Evolutionary conservation across 1,140 invertebrate genomes (phyloP).

Genomic region (Ganaspis sp.): DNA sequence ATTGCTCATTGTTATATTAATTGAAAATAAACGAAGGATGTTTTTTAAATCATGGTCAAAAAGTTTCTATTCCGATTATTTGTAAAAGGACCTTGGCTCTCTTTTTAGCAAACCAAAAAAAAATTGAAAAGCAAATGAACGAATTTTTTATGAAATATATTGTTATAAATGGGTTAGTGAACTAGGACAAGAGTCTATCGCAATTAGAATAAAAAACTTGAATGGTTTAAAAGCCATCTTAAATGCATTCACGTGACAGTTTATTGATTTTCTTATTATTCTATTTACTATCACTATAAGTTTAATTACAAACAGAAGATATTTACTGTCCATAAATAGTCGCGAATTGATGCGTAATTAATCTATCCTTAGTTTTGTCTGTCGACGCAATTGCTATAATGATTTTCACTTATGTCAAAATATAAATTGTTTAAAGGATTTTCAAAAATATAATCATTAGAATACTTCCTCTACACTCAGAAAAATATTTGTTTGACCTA

Average conservation of each 20-base stretch:
- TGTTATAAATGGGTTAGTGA: neutral
- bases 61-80: neutral
- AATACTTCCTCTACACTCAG: no score
- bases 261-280: neutral
- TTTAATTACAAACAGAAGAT: no score
- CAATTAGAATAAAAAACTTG: neutral
- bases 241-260: neutral
- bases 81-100: neutral
- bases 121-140: neutral
- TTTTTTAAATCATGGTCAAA: neutral
- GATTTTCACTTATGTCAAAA: no score
- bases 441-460: no score
- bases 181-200: neutral
- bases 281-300: neutral
- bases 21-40: neutral
- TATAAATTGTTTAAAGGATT: no score
- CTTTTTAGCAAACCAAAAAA: neutral
- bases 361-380: no score
- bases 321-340: no score
- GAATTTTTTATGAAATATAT: neutral
- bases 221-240: neutral
- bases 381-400: no score
- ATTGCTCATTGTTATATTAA: no score
- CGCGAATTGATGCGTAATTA: no score
- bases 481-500: no score